Evolutionary conservation across 2,113 vertebrate species (phyloP).

Genomic region (Antigone vipio): DNA sequence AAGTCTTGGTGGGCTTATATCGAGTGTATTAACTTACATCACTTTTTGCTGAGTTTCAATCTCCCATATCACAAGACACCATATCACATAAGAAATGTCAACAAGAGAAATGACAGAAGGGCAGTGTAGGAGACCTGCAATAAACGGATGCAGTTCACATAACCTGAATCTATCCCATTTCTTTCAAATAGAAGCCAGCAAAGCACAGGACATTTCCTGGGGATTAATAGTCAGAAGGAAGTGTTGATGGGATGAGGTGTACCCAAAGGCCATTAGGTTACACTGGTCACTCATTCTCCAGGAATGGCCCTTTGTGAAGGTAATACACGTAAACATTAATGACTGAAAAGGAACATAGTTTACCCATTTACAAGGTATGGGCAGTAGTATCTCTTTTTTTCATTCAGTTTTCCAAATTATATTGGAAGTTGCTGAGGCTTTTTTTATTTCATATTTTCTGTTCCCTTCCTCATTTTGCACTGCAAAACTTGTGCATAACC

Average conservation of each 20-base stretch:
- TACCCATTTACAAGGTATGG: not conserved
- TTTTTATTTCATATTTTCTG: not conserved
- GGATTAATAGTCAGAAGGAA: not conserved
- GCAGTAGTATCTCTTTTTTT: not conserved
- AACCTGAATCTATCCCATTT: not conserved
- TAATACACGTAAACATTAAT: not conserved
- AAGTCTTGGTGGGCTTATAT: not conserved
- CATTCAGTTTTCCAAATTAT: not conserved
- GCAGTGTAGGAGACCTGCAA: not conserved
- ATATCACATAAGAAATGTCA: not conserved
- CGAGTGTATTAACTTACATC: not conserved
- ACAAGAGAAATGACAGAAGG: not conserved
- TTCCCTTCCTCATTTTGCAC: not conserved
- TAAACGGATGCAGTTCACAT: not conserved
- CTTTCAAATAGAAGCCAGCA: not conserved
- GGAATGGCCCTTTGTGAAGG: not conserved
- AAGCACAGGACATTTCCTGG: not conserved
- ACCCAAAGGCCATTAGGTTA: not conserved
- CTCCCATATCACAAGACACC: not conserved
- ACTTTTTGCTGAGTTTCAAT: not conserved
- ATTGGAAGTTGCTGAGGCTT: not conserved
- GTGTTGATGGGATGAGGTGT: not conserved
- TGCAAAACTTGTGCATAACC: not conserved
- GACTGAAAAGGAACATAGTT: not conserved
- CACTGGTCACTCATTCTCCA: not conserved